A percentile compares a stretch with the other conserved stretches of the same genome.
Evolutionary conservation across 2,888 invertebrate genomes (phyloP).

Genomic region (Marasmarcha lunaedactyla): DNA sequence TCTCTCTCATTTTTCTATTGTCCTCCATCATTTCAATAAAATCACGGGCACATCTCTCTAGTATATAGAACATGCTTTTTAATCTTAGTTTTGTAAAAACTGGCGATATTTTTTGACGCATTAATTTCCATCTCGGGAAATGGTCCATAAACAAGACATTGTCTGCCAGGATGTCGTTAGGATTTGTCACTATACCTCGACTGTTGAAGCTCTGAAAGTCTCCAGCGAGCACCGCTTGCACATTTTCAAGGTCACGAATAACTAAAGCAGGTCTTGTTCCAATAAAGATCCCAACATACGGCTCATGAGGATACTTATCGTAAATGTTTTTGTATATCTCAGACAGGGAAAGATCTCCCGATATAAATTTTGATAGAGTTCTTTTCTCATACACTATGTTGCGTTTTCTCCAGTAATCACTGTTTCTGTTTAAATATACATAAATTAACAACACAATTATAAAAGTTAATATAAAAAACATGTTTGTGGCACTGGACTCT

Average conservation of each 20-base stretch:
- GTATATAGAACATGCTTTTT: conserved; percentile 28
- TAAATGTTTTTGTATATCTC: conserved; percentile 21
- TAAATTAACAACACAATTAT: too few species aligned
- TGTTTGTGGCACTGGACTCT: too few species aligned
- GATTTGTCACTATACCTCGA: conserved; percentile 16
- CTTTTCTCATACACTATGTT: not conserved
- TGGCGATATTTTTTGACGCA: conserved; percentile 28
- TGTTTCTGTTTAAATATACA: not conserved
- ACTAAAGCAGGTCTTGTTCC: conserved; percentile 18
- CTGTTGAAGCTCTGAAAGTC: conserved; percentile 23
- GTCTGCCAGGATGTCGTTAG: conserved; percentile 18
- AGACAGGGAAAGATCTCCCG: not conserved
- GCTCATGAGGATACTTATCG: conserved; percentile 26
- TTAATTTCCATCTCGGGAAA: conserved; percentile 19
- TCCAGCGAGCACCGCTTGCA: conserved; percentile 20
- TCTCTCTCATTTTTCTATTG: conserved; percentile 24
- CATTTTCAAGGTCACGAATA: conserved; percentile 20
- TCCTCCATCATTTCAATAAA: conserved; percentile 20
- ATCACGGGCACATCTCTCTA: conserved; percentile 25
- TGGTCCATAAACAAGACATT: conserved; percentile 20
- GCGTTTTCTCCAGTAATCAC: not conserved
- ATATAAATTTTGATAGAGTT: not conserved
- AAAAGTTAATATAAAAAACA: too few species aligned
- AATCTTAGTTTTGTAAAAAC: conserved; percentile 28
- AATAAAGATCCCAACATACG: conserved; percentile 30